A percentile compares a stretch with the other conserved stretches of the same genome.
Conservation (phyloP, 2,888 invertebrate genomes). For the Macrosiphum euphorbiae region DNA sequence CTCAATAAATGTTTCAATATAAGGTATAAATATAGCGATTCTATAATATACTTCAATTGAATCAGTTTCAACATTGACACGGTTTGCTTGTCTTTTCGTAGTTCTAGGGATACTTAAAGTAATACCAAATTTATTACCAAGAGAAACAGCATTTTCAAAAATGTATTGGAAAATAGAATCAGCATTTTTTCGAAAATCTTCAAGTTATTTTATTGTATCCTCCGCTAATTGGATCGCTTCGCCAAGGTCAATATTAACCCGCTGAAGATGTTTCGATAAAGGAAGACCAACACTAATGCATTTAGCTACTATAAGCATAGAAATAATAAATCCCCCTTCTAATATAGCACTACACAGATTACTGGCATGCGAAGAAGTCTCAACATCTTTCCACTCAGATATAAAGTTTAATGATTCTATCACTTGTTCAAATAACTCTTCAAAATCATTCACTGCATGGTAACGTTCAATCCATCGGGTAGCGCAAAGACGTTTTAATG, state of each 20-base stretch:
- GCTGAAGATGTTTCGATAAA: constrained; percentile 23
- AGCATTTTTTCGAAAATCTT: constrained; percentile 13
- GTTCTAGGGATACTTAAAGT: neutral
- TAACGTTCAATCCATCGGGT: constrained; percentile 41
- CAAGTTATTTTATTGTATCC: constrained; percentile 9
- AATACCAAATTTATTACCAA: neutral
- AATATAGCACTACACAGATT: constrained; percentile 23
- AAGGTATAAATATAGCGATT: constrained; percentile 24
- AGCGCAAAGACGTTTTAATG: constrained; percentile 29
- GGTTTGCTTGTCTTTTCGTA: neutral
- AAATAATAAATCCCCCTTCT: too few species aligned
- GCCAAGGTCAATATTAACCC: constrained; percentile 31
- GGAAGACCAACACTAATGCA: too few species aligned
- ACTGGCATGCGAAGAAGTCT: constrained; percentile 20
- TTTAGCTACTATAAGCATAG: too few species aligned
- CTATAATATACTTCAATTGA: neutral
- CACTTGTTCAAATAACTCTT: constrained; percentile 3
- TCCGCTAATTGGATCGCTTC: constrained; percentile 22
- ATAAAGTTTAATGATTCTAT: constrained; percentile 23
- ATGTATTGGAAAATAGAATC: neutral
- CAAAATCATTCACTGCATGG: constrained; percentile 27
- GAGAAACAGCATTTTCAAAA: constrained; percentile 18
- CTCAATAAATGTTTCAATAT: constrained; percentile 12
- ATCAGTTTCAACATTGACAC: neutral
- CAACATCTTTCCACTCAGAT: constrained; percentile 3